Conservation (phyloP, 2,888 invertebrate species). For the Apodemia duryi region DNA sequence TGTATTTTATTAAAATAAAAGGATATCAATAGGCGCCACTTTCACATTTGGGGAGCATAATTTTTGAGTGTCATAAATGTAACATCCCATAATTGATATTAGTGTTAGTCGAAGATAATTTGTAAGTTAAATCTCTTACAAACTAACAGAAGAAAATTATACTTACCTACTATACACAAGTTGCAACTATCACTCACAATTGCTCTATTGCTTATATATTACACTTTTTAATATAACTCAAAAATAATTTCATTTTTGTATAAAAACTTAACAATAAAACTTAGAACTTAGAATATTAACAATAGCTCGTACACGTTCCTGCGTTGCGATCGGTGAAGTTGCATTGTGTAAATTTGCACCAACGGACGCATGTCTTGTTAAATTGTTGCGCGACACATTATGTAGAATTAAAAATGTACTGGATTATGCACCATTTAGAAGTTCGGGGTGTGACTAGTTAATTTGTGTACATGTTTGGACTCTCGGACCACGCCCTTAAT, state of each 20-base stretch:
- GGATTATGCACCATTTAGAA: no score
- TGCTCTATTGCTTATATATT: conserved; percentile 1
- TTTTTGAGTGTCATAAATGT: no score
- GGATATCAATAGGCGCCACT: no score
- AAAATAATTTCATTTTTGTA: background rate
- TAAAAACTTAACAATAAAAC: background rate
- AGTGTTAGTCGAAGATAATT: background rate
- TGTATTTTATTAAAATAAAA: no score
- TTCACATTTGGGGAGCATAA: no score
- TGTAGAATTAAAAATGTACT: no score
- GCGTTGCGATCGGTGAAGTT: background rate
- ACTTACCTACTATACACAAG: background rate
- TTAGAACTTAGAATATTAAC: background rate
- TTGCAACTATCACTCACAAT: background rate
- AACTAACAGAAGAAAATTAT: background rate
- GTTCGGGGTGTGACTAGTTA: no score
- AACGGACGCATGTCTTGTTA: no score
- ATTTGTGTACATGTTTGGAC: no score
- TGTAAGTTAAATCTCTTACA: background rate
- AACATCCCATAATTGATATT: background rate
- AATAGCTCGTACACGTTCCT: background rate
- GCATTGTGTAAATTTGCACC: no score
- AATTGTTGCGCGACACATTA: no score
- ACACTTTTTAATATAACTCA: background rate
- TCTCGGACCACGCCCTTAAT: no score